Conservation (phyloP, 2,888 invertebrate species). For the Ornithoptera priamus region DNA sequence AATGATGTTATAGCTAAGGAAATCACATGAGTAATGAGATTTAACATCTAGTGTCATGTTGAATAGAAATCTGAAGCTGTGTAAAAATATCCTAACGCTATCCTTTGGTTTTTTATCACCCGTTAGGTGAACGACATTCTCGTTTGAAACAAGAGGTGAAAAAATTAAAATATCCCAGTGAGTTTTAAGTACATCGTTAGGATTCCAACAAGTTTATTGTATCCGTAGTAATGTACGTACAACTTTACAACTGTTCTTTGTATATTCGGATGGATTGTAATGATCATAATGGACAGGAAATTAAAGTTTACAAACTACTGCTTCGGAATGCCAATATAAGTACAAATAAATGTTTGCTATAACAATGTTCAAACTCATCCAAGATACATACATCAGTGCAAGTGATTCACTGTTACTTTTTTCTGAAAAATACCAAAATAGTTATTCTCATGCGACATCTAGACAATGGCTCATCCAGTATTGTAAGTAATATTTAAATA, state of each 20-base stretch:
- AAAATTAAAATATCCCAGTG: no score
- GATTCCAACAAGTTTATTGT: no score
- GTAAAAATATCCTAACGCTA: no score
- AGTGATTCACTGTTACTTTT: background rate
- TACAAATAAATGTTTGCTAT: constrained; percentile 11
- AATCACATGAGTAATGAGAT: no score
- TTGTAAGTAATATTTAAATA: constrained; percentile 12
- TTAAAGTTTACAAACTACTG: constrained; percentile 19
- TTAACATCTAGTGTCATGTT: no score
- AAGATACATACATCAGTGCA: background rate
- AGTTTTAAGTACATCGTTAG: no score
- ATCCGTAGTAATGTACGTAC: no score
- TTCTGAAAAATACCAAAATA: background rate
- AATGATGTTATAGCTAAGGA: no score
- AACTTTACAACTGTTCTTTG: background rate
- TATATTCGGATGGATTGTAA: background rate
- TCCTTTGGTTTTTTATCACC: no score
- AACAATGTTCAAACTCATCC: background rate
- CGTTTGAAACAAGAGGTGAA: no score
- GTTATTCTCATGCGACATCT: background rate
- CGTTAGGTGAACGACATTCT: no score
- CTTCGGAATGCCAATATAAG: constrained; percentile 1
- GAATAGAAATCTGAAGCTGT: no score
- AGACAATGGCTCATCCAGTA: constrained; percentile 15
- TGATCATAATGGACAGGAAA: constrained; percentile 16